These are phyloP conservation scores for Catocala sponsa DNA, from an alignment of 2,888 invertebrate species.

Conservation along the genomic window DNA sequence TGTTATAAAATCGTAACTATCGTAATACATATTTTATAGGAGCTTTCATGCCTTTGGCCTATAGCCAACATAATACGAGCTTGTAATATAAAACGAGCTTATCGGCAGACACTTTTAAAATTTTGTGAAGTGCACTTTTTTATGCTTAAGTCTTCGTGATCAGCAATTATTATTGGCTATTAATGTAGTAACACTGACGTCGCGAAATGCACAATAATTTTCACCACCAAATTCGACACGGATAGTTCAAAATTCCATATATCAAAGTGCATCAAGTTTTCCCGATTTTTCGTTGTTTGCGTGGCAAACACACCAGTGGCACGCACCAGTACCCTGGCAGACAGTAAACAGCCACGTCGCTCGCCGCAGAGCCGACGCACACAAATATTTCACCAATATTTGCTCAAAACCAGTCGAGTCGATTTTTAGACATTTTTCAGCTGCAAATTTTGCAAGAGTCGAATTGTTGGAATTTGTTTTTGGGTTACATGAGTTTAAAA, in stretches of 20 bases:
- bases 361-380: slow-evolving; percentile 30
- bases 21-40: no score
- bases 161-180: no score
- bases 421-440: slow-evolving; percentile 37
- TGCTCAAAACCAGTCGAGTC: slow-evolving; percentile 14
- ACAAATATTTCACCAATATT: slow-evolving; percentile 42
- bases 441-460: slow-evolving; percentile 16
- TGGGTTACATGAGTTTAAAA: no score
- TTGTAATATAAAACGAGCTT: no score
- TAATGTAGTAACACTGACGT: background rate
- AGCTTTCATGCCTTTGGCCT: no score
- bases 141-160: no score
- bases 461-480: background rate
- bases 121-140: no score
- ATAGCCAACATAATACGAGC: no score
- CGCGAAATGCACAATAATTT: background rate
- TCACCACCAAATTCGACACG: slow-evolving; percentile 19
- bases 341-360: slow-evolving; percentile 66
- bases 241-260: slow-evolving; percentile 40
- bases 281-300: slow-evolving; percentile 72
- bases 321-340: slow-evolving; percentile 66
- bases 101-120: no score
- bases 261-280: slow-evolving; percentile 53
- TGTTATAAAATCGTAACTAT: no score
- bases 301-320: slow-evolving; percentile 70